Base-by-base conservation (phyloP, 2,113 vertebrate genomes). In the Macroglossus sobrinus region DNA sequence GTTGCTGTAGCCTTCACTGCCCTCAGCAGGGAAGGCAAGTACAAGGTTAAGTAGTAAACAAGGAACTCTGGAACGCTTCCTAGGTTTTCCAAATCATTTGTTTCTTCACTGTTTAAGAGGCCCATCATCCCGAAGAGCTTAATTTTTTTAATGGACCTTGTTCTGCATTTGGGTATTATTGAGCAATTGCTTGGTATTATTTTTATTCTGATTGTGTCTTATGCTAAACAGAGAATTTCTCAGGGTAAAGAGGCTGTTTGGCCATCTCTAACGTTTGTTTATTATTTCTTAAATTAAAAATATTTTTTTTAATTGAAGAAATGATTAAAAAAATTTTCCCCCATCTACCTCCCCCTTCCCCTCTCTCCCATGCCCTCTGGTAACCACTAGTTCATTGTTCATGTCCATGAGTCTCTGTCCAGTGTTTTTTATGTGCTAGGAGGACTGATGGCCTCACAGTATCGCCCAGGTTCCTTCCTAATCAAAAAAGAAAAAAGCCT, bases 141-240 rank as follows among this genome's bases (percentile, higher is more conserved):
- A 47, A 13, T 63, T 78, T 71, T 82, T 88, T 66, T 3, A 55
- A 55, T 66, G 66, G 33, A 84, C n/a, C 10, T 88, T 74, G 18
- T 86, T 91, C 68, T 89, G 40, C 35, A 45, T 85, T 94, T 96
- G 86, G 30, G 0, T 80, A 55, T 85, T 69, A 76, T 24, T 89
- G 71, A 93, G 16, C 78, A 92, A 61, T 87, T 81, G 55, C n/a
- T 79, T 88, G 61, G 64, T 55, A 63, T 47, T 96, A n/a, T 86
- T 33, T 90, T 71, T 50, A 59, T 38, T 10, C 45, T 59, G 40
- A 19, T 75, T 43, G 59, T 75, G 33, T 84, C 14, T 75, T 78
- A 35, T 55, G 55, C 35, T 61, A 72, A 95, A 53, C 35, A 74
- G 84, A 57, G 47, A 75, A 22, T 93, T 55, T 88, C 69, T 96